A percentile compares a stretch with the other conserved stretches of the same genome.
phyloP scores from a whole-genome alignment of 2,888 invertebrate genomes.

The Allygus modestus region DNA sequence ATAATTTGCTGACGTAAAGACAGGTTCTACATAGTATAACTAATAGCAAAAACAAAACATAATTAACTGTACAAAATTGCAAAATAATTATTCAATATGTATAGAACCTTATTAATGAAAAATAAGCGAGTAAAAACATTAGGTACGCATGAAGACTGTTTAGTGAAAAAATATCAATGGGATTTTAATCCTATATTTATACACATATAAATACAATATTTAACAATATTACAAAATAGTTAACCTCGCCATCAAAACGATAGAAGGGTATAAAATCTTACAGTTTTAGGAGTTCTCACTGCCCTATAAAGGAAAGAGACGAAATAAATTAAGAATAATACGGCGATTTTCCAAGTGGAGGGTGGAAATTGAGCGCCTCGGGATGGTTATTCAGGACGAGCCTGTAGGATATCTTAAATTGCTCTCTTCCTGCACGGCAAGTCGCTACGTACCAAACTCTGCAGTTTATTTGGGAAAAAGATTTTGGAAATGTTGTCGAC shows the following conservation, averaged over 20 bases:
- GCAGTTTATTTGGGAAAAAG: background rate
- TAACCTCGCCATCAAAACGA: background rate
- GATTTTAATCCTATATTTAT: no score
- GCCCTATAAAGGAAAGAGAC: background rate
- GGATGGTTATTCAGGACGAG: slow-evolving; percentile 24
- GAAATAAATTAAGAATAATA: slow-evolving; percentile 42
- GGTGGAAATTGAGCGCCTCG: background rate
- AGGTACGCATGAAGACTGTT: no score
- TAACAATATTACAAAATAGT: no score
- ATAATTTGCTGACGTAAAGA: no score
- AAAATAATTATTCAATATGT: no score
- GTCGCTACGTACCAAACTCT: background rate
- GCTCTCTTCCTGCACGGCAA: slow-evolving; percentile 28
- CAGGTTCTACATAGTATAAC: no score
- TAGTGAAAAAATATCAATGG: no score
- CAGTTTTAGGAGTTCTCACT: background rate
- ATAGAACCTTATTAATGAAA: no score
- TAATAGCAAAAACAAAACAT: no score
- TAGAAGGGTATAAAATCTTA: background rate
- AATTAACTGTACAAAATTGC: no score
- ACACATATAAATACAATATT: no score
- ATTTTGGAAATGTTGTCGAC: slow-evolving; percentile 4
- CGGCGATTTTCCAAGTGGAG: slow-evolving; percentile 36
- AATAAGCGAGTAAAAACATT: no score
- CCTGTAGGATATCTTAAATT: slow-evolving; percentile 41